Evolutionary conservation across 2,113 vertebrate species (phyloP).

Genomic region (Labeo rohita): DNA sequence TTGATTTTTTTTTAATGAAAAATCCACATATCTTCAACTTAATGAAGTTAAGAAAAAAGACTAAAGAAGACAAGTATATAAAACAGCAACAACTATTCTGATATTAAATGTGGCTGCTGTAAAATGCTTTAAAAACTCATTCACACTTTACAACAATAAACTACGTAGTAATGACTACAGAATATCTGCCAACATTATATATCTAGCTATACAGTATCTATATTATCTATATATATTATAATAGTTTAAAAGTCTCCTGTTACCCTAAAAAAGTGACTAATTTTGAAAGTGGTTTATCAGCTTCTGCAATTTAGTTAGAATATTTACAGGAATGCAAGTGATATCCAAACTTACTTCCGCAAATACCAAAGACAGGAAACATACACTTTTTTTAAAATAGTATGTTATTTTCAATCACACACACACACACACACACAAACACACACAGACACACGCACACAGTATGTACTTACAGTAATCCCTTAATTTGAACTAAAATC

Average conservation of each 20-base stretch:
- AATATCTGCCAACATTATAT: background rate
- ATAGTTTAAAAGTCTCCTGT: background rate
- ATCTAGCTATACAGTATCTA: background rate
- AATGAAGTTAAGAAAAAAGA: too few species aligned
- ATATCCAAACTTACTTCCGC: background rate
- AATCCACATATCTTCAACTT: background rate
- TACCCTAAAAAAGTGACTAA: background rate
- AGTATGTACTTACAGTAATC: background rate
- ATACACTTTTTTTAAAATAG: background rate
- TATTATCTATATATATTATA: background rate
- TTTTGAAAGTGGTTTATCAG: background rate
- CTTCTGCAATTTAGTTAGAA: constrained; percentile 1
- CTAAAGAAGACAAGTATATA: background rate
- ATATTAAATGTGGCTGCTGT: background rate
- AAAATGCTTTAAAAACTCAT: background rate
- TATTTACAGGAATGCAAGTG: background rate
- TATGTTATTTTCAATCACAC: too few species aligned
- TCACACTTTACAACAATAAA: background rate
- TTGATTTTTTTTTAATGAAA: too few species aligned
- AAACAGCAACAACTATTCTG: background rate
- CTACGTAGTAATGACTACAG: background rate
- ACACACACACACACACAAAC: too few species aligned
- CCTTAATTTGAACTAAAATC: background rate
- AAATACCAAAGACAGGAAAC: background rate
- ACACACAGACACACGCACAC: too few species aligned